phyloP scores from a whole-genome alignment of 1,140 invertebrate species.

The Aphaenogaster rudis region DNA sequence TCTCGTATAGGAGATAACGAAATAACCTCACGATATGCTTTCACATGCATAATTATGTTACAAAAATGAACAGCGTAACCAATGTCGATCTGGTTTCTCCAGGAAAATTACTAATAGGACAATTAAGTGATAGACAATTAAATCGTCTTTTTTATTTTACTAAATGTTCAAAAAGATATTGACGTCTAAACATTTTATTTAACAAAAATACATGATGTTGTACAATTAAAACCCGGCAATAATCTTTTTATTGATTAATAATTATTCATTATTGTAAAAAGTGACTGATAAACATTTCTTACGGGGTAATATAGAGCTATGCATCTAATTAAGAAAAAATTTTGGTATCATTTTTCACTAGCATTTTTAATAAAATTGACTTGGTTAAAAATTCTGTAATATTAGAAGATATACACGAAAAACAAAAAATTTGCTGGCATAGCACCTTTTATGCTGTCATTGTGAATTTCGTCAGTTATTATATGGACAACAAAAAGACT shows the following conservation, averaged over 20 bases:
- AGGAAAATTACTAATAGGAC: not conserved
- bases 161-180: not conserved
- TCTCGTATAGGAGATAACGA: not conserved
- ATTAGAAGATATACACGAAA: not conserved
- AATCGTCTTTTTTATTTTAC: not conserved
- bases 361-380: not conserved
- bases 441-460: not conserved
- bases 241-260: not conserved
- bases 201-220: not conserved
- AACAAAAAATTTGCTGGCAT: constrained; percentile 10
- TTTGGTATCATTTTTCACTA: not conserved
- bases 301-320: not conserved
- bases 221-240: not conserved
- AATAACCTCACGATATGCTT: not conserved
- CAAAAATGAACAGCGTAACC: not conserved
- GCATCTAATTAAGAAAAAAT: not conserved
- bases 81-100: not conserved
- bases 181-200: not conserved
- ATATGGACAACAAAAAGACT: constrained; percentile 1
- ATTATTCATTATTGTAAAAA: constrained; percentile 7
- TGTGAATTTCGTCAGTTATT: constrained; percentile 23
- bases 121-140: not conserved
- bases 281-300: not conserved
- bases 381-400: not conserved
- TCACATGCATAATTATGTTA: not conserved